phyloP scores from a whole-genome alignment of 1,140 invertebrate species.

The Drosophila nikananu region DNA sequence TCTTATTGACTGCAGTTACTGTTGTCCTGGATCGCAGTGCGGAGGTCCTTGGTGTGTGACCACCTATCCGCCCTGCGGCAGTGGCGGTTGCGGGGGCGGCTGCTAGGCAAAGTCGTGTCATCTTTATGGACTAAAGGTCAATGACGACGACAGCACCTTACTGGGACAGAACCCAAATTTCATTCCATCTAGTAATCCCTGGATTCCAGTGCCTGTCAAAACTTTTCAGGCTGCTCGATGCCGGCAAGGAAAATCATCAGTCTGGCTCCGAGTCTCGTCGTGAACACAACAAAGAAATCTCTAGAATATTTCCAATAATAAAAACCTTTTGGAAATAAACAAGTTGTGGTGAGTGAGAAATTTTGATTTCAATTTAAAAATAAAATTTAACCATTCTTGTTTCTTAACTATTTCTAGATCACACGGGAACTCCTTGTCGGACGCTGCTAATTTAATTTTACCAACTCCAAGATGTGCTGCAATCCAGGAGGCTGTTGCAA shows the following conservation, averaged over 20 bases:
- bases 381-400: no score
- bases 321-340: constrained; percentile 27
- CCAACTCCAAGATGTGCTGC: constrained; percentile 59
- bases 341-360: constrained; percentile 25
- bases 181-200: constrained; percentile 9
- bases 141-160: neutral
- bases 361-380: neutral
- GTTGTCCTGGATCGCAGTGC: constrained; percentile 42
- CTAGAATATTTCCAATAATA: constrained; percentile 12
- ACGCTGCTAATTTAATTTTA: neutral
- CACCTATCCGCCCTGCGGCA: constrained; percentile 2
- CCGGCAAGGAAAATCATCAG: neutral
- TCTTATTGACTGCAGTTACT: constrained; percentile 60
- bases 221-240: neutral
- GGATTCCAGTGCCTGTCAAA: neutral
- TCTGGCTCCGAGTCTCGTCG: constrained; percentile 29
- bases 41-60: constrained; percentile 15
- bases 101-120: neutral
- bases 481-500: constrained; percentile 65
- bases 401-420: neutral
- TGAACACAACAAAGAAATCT: constrained; percentile 47
- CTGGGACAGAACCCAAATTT: neutral
- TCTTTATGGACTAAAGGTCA: neutral
- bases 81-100: constrained; percentile 20
- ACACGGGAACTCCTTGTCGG: neutral